These are phyloP conservation scores for Rhyacophila brunnea DNA, from an alignment of 1,140 invertebrate genomes.

Conservation along the genomic window DNA sequence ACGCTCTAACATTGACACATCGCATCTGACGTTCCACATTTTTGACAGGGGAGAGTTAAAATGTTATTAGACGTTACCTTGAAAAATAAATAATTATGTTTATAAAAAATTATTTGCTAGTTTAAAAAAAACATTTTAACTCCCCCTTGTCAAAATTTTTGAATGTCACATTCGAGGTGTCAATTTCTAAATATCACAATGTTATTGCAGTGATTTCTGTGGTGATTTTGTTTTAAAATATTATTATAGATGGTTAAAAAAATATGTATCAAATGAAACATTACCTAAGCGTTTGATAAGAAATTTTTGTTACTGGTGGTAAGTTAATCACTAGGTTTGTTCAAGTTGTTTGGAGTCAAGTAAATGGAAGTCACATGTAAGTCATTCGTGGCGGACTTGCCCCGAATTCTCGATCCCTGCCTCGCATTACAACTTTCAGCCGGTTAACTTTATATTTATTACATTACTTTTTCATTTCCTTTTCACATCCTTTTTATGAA, in stretches of 20 bases:
- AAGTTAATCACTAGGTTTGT: background rate
- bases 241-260: background rate
- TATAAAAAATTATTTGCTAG: too few species aligned
- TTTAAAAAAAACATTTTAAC: too few species aligned
- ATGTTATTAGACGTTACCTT: too few species aligned
- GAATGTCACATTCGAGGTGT: too few species aligned
- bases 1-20: too few species aligned
- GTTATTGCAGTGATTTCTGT: too few species aligned
- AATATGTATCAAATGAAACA: background rate
- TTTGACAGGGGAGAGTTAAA: too few species aligned
- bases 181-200: too few species aligned
- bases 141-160: too few species aligned
- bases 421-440: conserved; percentile 25
- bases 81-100: too few species aligned
- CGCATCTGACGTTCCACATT: too few species aligned
- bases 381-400: background rate
- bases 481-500: conserved; percentile 30
- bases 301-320: background rate
- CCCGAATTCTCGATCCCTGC: background rate
- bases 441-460: conserved; percentile 34
- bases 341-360: background rate
- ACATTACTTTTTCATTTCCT: conserved; percentile 33
- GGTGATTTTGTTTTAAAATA: background rate
- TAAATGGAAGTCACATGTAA: background rate
- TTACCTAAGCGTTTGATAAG: background rate